Base-by-base conservation (phyloP, 2,888 invertebrate genomes). In the Osmoderma eremita region DNA sequence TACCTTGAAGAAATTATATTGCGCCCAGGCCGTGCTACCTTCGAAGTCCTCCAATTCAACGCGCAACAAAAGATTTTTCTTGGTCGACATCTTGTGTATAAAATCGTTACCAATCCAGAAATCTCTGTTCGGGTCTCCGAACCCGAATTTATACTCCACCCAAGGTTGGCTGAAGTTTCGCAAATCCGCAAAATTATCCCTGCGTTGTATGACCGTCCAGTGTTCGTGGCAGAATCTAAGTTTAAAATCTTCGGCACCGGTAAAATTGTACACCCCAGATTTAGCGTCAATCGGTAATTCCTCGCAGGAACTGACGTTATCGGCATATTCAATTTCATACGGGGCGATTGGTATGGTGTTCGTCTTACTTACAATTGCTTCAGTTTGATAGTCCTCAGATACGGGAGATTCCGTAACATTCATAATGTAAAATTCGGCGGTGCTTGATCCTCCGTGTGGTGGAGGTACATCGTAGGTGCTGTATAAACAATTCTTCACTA, bases 91-190 rank as follows among this genome's bases (percentile, higher is more conserved):
- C 61, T 80, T 78, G 71, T 86, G 83, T 50, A 87, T 82, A 66
- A 83, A 84, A 63, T 87, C 86, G 74, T 87, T 87, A 3, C 88
- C 88, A 70, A 86, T 83, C 88, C 88, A 88, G 74, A 88, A 88
- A 71, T 88, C 87, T 24, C 79, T 78, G 8, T 79, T 70, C 13
- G 87, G 72, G 70, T 83, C 78, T 0, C 88, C 88, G 73, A 88
- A 88, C 1, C 88, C 88, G 22, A 80, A 73, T 64, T 85, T 86
- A 75, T 88, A 88, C 10, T 85, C 83, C 4, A 79, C 72, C 88
- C 88, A 88, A 18, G 82, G 80, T 53, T 83, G 81, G 69, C 86
- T 85, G 71, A 88, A 88, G 73, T 84, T 85, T 58, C 85, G 82
- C 41, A 79, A 79, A 0, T 75, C 74, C 0, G 77, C 75, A 61